phyloP scores from a whole-genome alignment of 2,113 vertebrate species.

The Formicarius rufipectus region DNA sequence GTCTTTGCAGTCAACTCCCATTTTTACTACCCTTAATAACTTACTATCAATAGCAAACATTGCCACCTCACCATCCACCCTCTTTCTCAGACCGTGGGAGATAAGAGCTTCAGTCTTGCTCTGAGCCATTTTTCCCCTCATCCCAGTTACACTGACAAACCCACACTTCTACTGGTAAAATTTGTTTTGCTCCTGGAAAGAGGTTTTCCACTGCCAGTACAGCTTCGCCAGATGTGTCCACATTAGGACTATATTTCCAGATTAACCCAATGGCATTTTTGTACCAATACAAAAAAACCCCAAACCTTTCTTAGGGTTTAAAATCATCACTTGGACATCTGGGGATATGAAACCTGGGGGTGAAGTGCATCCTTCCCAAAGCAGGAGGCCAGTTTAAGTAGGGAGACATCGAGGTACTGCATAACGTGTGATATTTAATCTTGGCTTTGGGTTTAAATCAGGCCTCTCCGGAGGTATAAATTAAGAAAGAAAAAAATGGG shows the following conservation, averaged over 20 bases:
- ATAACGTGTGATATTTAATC: neutral
- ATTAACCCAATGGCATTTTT: neutral
- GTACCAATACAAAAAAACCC: neutral
- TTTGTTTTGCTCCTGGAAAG: neutral
- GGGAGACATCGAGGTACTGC: neutral
- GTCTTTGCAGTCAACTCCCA: neutral
- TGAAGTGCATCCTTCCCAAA: neutral
- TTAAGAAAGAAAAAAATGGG: neutral
- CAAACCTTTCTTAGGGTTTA: neutral
- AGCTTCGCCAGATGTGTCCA: neutral
- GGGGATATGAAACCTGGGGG: neutral
- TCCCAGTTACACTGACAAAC: neutral
- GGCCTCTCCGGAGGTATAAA: neutral
- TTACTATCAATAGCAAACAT: neutral
- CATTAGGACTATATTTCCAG: neutral
- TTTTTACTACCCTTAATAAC: constrained; percentile 16
- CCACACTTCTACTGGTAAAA: neutral
- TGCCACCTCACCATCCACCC: neutral
- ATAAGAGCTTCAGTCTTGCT: neutral
- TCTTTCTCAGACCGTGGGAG: neutral
- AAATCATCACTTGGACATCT: neutral
- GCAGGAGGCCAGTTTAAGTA: neutral
- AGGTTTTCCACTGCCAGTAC: neutral
- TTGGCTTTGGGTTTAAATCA: neutral
- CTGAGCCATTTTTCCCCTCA: neutral